Evolutionary conservation across 1,140 invertebrate genomes (phyloP).

Genomic region (Chrysomallon squamiferum): DNA sequence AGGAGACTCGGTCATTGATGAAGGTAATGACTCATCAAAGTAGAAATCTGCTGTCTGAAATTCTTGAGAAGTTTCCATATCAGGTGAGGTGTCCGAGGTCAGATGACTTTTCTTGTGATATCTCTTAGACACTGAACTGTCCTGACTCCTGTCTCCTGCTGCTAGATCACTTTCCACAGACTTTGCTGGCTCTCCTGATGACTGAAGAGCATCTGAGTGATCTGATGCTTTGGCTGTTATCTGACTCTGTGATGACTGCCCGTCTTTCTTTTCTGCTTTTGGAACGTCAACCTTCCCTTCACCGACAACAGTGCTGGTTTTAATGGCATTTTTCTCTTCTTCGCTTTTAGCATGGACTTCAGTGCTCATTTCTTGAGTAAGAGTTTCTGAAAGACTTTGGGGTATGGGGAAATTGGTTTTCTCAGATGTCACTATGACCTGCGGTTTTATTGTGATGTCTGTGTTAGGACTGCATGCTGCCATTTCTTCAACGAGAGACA

Average conservation of each 20-base stretch:
- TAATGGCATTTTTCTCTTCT: constrained; percentile 2
- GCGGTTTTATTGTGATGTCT: constrained; percentile 29
- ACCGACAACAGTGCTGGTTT: background rate
- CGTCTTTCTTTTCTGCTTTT: too few species aligned
- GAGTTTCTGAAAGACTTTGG: constrained; percentile 46
- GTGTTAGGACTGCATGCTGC: constrained; percentile 25
- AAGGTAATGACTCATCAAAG: constrained; percentile 79
- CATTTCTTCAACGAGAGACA: constrained; percentile 45
- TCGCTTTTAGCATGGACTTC: constrained; percentile 5
- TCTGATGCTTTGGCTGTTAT: background rate
- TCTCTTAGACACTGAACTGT: constrained; percentile 13
- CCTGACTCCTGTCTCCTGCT: constrained; percentile 14
- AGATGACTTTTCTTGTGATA: constrained; percentile 7
- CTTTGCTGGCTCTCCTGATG: constrained; percentile 31
- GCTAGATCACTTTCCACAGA: constrained; percentile 33
- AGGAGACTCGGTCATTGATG: constrained; percentile 61
- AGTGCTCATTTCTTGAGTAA: constrained; percentile 23
- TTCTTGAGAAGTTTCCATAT: constrained; percentile 65
- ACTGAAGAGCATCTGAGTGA: constrained; percentile 16
- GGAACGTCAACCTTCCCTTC: constrained; percentile 4
- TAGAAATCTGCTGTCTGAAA: constrained; percentile 83
- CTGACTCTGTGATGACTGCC: too few species aligned
- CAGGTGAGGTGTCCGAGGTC: constrained; percentile 35
- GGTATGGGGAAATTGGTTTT: constrained; percentile 39
- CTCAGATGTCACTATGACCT: constrained; percentile 20